Conservation (phyloP, 2,888 invertebrate genomes). For the Aphodius granarius region DNA sequence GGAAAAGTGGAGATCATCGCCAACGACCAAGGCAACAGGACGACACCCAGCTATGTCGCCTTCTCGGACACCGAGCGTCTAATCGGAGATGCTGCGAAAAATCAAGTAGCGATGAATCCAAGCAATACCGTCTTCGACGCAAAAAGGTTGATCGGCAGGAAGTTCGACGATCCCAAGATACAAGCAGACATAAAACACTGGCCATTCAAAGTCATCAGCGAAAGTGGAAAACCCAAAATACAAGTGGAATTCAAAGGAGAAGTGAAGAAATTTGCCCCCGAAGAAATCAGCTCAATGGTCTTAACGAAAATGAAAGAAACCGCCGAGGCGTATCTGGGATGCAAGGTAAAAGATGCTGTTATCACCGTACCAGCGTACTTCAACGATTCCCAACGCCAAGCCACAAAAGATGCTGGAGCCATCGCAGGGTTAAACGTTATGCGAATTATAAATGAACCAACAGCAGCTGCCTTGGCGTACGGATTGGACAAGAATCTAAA, state of each 20-base stretch:
- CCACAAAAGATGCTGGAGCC: conserved; percentile 82
- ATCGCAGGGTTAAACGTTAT: conserved; percentile 70
- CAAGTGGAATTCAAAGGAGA: conserved; percentile 66
- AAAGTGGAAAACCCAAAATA: conserved; percentile 65
- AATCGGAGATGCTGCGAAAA: conserved; percentile 72
- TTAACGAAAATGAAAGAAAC: conserved; percentile 65
- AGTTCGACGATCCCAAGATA: conserved; percentile 71
- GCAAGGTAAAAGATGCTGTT: conserved; percentile 70
- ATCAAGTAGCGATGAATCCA: conserved; percentile 73
- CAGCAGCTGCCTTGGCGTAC: conserved; percentile 73
- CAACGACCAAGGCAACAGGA: conserved; percentile 86
- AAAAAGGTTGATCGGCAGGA: conserved; percentile 64
- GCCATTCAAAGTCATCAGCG: conserved; percentile 76
- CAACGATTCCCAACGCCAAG: conserved; percentile 67
- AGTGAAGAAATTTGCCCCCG: conserved; percentile 65
- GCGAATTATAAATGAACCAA: conserved; percentile 76
- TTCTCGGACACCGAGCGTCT: conserved; percentile 83
- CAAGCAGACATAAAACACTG: conserved; percentile 81
- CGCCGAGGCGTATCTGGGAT: conserved; percentile 70
- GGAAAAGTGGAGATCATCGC: conserved; percentile 86
- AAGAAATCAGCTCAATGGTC: conserved; percentile 73
- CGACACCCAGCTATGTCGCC: conserved; percentile 84
- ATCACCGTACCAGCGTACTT: conserved; percentile 82
- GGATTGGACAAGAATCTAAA: conserved; percentile 58
- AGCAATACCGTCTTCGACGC: conserved; percentile 71